Percentiles rank a stretch among this genome's conserved stretches.
Evolutionary conservation across 2,888 invertebrate species (phyloP).

Genomic region (Entomobrya multifasciata): DNA sequence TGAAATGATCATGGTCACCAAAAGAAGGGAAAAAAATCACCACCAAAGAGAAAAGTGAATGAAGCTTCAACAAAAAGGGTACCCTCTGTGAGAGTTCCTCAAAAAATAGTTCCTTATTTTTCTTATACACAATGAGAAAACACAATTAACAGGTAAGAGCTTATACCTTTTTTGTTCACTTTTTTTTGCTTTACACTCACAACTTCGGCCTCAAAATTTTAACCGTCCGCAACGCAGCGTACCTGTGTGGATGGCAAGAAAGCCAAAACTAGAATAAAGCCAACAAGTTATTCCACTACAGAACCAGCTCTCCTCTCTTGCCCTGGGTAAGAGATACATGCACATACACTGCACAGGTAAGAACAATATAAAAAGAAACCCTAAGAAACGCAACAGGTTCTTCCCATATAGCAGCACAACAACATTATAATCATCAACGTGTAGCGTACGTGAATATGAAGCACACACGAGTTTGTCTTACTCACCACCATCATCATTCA

Average conservation of each 20-base stretch:
- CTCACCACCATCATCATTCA: slow-evolving; percentile 2
- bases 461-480: slow-evolving; percentile 56
- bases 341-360: not conserved
- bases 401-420: slow-evolving; percentile 16
- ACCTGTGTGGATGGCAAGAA: slow-evolving; percentile 68
- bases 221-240: slow-evolving; percentile 65
- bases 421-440: slow-evolving; percentile 2
- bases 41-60: slow-evolving; percentile 39
- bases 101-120: slow-evolving; percentile 10
- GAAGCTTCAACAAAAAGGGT: slow-evolving; percentile 12
- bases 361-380: slow-evolving; percentile 25
- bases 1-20: slow-evolving; percentile 35
- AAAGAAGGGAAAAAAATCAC: slow-evolving; percentile 9
- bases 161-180: slow-evolving; percentile 23
- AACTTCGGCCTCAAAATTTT: slow-evolving; percentile 16
- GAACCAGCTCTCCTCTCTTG: slow-evolving; percentile 58
- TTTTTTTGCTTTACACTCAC: not conserved
- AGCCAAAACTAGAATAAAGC: slow-evolving; percentile 74
- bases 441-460: slow-evolving; percentile 54
- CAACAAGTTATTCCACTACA: slow-evolving; percentile 71
- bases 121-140: slow-evolving; percentile 29
- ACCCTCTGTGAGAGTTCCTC: not conserved
- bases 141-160: slow-evolving; percentile 41
- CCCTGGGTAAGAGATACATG: too few species aligned
- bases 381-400: slow-evolving; percentile 68